These are phyloP conservation scores for Ictalurus punctatus DNA, from an alignment of 2,113 vertebrate genomes.

Conservation along the genomic window DNA sequence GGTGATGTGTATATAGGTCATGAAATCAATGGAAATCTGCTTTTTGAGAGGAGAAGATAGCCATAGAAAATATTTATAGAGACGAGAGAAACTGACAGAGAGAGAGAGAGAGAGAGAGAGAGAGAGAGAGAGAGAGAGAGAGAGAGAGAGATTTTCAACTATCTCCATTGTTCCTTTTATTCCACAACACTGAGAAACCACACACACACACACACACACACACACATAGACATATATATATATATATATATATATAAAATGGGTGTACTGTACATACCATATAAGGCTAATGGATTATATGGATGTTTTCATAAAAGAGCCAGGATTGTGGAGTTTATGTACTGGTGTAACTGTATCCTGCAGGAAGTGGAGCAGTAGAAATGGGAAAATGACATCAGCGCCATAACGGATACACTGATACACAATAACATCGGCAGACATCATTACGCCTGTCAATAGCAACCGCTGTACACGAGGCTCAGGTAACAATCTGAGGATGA, in stretches of 20 bases:
- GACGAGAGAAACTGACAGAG: constrained; percentile 17
- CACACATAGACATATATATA: not conserved
- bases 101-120: constrained; percentile 54
- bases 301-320: not conserved
- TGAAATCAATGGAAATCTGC: constrained; percentile 79
- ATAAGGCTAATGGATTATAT: not conserved
- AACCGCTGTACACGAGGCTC: not conserved
- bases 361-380: constrained; percentile 5
- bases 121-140: constrained; percentile 33
- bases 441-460: not conserved
- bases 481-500: not conserved
- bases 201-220: not conserved
- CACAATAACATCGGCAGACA: not conserved
- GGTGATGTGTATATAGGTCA: constrained; percentile 76
- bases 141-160: constrained; percentile 45
- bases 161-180: not conserved
- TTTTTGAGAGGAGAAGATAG: constrained; percentile 70
- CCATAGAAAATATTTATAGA: constrained; percentile 70
- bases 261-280: not conserved
- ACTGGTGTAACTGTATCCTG: constrained; percentile 12
- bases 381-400: constrained; percentile 11
- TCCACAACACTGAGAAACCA: constrained; percentile 8
- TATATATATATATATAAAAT: not conserved
- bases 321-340: constrained; percentile 2
- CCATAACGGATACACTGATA: not conserved